phyloP scores from a whole-genome alignment of 2,113 vertebrate species.

The Coryphaenoides rupestris region DNA sequence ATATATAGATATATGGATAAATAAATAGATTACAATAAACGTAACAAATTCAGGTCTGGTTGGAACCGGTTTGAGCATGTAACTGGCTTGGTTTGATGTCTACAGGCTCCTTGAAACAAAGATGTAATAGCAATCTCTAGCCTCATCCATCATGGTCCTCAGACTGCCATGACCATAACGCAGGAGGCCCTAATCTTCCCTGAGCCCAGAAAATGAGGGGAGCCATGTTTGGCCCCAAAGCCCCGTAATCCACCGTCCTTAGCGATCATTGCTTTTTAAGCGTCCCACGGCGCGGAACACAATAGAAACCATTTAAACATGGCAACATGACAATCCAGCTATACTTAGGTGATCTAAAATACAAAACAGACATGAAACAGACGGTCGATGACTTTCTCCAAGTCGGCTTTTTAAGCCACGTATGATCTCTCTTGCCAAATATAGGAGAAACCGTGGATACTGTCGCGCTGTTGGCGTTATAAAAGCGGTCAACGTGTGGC shows the following conservation, averaged over 20 bases:
- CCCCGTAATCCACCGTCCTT: slow-evolving; percentile 38
- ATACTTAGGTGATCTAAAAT: slow-evolving; percentile 50
- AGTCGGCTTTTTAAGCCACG: slow-evolving; percentile 27
- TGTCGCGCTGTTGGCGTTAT: slow-evolving; percentile 22
- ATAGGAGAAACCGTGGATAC: slow-evolving; percentile 35
- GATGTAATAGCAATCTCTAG: too few species aligned
- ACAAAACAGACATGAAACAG: slow-evolving; percentile 41
- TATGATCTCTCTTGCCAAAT: slow-evolving; percentile 42
- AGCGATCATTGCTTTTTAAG: slow-evolving; percentile 62
- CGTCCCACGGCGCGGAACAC: slow-evolving; percentile 31
- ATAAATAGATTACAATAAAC: too few species aligned
- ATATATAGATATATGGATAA: too few species aligned
- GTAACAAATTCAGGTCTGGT: too few species aligned
- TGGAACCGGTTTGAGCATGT: too few species aligned
- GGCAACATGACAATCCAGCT: slow-evolving; percentile 54
- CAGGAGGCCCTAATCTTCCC: slow-evolving; percentile 45
- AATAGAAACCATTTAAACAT: slow-evolving; percentile 52
- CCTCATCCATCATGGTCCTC: too few species aligned
- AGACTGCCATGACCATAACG: too few species aligned
- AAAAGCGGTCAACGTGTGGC: slow-evolving; percentile 44
- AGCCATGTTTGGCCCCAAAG: slow-evolving; percentile 36
- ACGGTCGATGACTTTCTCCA: slow-evolving; percentile 17
- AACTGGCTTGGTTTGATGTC: too few species aligned
- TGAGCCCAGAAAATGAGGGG: slow-evolving; percentile 59
- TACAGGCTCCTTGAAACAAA: too few species aligned